Evolutionary conservation across 2,113 vertebrate genomes (phyloP), one percentile per base, ranked within the genome.

Genomic region (Colossoma macropomum): DNA sequence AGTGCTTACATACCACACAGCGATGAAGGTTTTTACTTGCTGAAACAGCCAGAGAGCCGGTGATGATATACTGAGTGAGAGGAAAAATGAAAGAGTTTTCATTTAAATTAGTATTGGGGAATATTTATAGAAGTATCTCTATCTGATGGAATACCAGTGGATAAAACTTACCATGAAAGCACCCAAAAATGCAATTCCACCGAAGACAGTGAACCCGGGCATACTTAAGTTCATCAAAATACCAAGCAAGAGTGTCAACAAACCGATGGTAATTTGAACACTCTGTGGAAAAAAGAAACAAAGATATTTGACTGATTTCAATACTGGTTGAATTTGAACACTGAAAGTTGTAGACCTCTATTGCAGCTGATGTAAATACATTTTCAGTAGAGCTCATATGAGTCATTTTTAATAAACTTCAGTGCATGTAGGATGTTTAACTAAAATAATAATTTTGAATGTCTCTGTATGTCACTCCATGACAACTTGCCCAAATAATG

Each of bases 221-320:
- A 27, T 0, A 5, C 2, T 3, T 1, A 52, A 2, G 3, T 32
- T 5, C 2, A 77, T 28, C 52, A 79, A 1, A 23, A 88, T 16
- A 45, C 84, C 76, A 62, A 79, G 23, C 10, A 86, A 23, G 0
- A 86, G 17, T 1, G 63, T 12, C 32, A 81, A 21, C 15, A 62
- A 16, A 7, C 79, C 75, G 23, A 62, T 84, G 10, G 84, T 71
- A 66, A 88, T 86, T 48, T 88, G 78, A 6, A 86, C 52, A 10
- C 16, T 32, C 87, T 88, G 76, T 70, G 21, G 16, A 19, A 19
- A 28, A 75, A 8, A 12, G n/a, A n/a, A 75, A n/a, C 34, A 27
- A 38, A 3, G 4, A 69, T 1, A 3, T 9, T 10, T 8, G 41
- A 45, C 9, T 5, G 9, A 45, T 45, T 8, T 45, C n/a, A n/a